Evolutionary conservation across 2,888 invertebrate genomes (phyloP).

Genomic region (Malthinus seriepunctatus): DNA sequence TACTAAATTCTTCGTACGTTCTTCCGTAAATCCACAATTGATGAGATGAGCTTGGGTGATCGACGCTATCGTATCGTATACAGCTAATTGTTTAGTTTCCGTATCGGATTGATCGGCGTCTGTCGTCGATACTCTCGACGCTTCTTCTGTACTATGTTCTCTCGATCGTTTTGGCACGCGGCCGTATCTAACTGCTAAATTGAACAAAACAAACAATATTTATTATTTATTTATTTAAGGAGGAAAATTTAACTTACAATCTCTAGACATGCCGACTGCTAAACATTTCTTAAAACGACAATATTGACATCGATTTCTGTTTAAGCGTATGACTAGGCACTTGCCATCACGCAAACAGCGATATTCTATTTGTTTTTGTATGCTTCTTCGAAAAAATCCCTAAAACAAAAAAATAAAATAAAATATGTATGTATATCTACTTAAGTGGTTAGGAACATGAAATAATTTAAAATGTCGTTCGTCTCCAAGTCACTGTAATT

Average conservation of each 20-base stretch:
- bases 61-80: conserved; percentile 79
- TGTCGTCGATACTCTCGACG: conserved; percentile 55
- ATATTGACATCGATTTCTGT: conserved; percentile 93
- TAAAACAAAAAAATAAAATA: conserved; percentile 52
- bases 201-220: conserved; percentile 2
- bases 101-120: conserved; percentile 53
- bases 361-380: conserved; percentile 96
- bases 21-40: conserved; percentile 88
- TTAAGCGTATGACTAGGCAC: conserved; percentile 90
- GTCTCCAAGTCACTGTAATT: no score
- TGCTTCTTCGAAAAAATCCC: conserved; percentile 95
- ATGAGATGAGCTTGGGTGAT: conserved; percentile 84
- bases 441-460: no score
- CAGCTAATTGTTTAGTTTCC: conserved; percentile 63
- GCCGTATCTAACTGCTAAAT: conserved; percentile 92
- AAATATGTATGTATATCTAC: no score
- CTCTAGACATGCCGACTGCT: conserved; percentile 94
- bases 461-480: no score
- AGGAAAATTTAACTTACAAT: conserved; percentile 73
- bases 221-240: neutral
- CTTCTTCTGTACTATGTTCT: conserved; percentile 67
- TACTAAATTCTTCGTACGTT: conserved; percentile 72
- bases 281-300: conserved; percentile 97
- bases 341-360: conserved; percentile 92
- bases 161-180: conserved; percentile 92